A percentile compares a stretch with the other conserved stretches of the same genome.
These are phyloP conservation scores for Sabellastarte sp. DNA, from an alignment of 2,888 invertebrate species.

Conservation along the genomic window DNA sequence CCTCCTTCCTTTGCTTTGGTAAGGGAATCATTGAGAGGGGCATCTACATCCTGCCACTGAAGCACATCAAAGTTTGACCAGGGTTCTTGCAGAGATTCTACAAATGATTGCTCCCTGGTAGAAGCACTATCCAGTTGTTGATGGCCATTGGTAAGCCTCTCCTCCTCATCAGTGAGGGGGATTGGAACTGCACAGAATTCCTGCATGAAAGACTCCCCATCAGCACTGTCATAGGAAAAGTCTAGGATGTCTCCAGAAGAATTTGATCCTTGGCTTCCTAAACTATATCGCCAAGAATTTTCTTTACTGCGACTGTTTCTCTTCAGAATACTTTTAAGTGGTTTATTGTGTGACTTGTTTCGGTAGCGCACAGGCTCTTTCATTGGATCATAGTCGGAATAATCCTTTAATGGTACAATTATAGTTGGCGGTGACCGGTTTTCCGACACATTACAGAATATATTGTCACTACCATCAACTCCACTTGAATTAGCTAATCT, in stretches of 20 bases:
- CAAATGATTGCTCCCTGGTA: no score
- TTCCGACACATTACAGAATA: background rate
- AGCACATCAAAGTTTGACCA: background rate
- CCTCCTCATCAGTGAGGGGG: background rate
- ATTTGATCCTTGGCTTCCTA: conserved; percentile 50
- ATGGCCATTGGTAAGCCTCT: background rate
- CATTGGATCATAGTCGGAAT: background rate
- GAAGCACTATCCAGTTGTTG: no score
- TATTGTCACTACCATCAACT: background rate
- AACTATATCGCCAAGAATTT: conserved; percentile 45
- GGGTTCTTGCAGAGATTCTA: background rate
- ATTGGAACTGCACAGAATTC: conserved; percentile 3
- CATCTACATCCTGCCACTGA: background rate
- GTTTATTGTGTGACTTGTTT: conserved; percentile 7
- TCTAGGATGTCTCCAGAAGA: conserved; percentile 55
- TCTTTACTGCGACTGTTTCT: conserved; percentile 30
- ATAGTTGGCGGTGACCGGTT: no score
- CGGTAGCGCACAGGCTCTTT: background rate
- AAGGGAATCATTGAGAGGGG: background rate
- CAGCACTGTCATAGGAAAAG: conserved; percentile 52
- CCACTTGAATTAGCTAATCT: background rate
- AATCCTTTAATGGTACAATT: no score
- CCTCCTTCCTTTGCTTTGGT: background rate
- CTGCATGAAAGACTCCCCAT: conserved; percentile 30
- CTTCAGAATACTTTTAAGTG: conserved; percentile 42